phyloP scores from a whole-genome alignment of 2,797 vertebrate genomes.

The Zalophus californianus region DNA sequence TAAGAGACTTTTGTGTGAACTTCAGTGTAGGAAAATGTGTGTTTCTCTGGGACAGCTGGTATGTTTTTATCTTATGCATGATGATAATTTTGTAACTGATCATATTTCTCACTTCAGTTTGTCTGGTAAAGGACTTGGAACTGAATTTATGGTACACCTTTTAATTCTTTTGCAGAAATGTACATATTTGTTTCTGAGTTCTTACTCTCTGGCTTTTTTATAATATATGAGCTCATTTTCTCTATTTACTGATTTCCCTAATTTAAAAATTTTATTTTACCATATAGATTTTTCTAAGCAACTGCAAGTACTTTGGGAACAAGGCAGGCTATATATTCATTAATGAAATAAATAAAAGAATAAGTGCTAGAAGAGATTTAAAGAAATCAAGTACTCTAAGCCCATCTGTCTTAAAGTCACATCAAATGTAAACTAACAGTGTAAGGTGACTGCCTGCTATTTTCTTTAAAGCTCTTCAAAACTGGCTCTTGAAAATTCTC shows the following conservation, averaged over 20 bases:
- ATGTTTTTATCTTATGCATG: background rate
- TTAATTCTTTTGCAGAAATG: conserved; percentile 39
- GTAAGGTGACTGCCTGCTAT: background rate
- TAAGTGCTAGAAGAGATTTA: background rate
- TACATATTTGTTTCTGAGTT: background rate
- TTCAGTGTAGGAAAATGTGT: background rate
- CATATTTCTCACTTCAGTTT: conserved; percentile 32
- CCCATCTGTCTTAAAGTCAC: background rate
- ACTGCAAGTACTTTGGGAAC: conserved; percentile 1
- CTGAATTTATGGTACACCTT: background rate
- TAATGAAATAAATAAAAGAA: conserved; percentile 52
- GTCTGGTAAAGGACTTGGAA: background rate
- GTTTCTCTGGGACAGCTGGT: background rate
- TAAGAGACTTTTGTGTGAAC: background rate
- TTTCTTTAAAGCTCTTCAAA: background rate
- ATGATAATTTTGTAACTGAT: conserved; percentile 48
- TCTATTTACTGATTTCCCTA: conserved; percentile 6
- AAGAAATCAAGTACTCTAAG: conserved; percentile 17
- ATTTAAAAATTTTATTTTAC: conserved; percentile 55
- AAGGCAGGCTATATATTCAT: conserved; percentile 15
- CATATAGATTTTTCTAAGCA: conserved; percentile 57
- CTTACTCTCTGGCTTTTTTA: background rate
- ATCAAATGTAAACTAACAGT: background rate
- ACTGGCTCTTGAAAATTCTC: background rate
- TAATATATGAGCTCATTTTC: background rate